Base-by-base conservation (phyloP, 2,888 invertebrate genomes). In the Drosophila tanythrix region DNA sequence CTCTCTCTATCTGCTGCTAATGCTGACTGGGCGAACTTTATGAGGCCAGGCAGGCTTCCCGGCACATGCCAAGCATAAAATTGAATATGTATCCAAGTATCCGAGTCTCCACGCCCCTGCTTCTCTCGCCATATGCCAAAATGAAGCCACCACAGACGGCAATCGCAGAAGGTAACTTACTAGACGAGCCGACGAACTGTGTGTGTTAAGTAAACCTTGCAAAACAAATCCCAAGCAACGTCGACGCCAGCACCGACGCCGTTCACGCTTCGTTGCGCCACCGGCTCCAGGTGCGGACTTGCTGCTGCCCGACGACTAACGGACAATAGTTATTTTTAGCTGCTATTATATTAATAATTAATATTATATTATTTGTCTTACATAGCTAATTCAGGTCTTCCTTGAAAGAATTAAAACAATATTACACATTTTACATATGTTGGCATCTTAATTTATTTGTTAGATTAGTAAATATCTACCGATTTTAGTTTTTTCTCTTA, bases 41-140 rank as follows among this genome's bases (percentile, higher is more conserved):
- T 65, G 79, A 53, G 62, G 78, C 81, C 81, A 80, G 77, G 72
- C 81, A 76, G 68, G 74, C 82, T 74, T 81, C 70, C 71, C 83
- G 83, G 88, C 84, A 89, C 88, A 85, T 85, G 78, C 89, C 89
- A 88, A 89, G 89, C 85, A 85, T 89, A 89, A 85, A 85, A 85
- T 85, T 85, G 88, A 85, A 85, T 85, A 88, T 89, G 88, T 81
- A 78, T 80, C 81, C 63, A 36, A 69, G 62, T 69, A 50, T 74
- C 56, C 60, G 33, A 38, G 27, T 5, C 8, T 10, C 38, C 29
- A 25, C 40, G 46, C 21, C 11, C 27, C 43, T 64, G 35, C 31
- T 36, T 6, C 33, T 6, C 35, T 6, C 21, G 0, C 35, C 4
- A 31, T 59, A 10, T 25, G 31, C 21, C 57, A 53, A 68, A 62